Percentiles rank a stretch among this genome's conserved stretches.
These are phyloP conservation scores for Yponomeuta plumbellus DNA, from an alignment of 2,888 invertebrate genomes.

Conservation along the genomic window DNA sequence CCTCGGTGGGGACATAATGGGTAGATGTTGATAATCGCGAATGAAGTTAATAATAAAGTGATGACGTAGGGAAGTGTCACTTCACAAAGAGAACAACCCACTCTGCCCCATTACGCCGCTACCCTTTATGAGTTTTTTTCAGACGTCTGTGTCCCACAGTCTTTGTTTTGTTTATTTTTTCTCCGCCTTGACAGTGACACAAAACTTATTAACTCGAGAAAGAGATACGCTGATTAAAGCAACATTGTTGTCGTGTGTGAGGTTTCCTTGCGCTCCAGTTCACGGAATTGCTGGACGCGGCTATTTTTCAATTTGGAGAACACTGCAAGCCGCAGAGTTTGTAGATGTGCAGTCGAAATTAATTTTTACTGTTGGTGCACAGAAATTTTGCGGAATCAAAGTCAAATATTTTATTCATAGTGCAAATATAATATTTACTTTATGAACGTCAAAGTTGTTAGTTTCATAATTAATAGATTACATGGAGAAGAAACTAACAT, in stretches of 20 bases:
- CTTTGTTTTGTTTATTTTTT: conserved; percentile 3
- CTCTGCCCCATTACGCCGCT: neutral
- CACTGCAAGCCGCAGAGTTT: too few species aligned
- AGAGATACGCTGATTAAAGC: conserved; percentile 2
- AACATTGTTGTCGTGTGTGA: neutral
- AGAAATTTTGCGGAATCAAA: too few species aligned
- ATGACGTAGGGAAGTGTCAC: neutral
- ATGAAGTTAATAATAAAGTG: too few species aligned
- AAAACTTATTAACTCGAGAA: conserved; percentile 13
- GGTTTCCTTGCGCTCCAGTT: neutral
- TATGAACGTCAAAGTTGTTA: too few species aligned
- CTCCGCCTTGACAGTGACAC: conserved; percentile 8
- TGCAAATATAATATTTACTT: too few species aligned
- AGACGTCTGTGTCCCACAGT: neutral
- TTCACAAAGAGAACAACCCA: neutral
- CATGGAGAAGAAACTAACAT: too few species aligned
- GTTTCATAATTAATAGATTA: too few species aligned
- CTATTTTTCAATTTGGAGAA: neutral
- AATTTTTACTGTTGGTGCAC: too few species aligned
- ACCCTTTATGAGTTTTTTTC: conserved; percentile 13
- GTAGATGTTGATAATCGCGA: too few species aligned
- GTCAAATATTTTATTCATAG: too few species aligned
- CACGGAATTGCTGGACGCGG: neutral
- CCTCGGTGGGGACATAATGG: too few species aligned
- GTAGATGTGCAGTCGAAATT: too few species aligned